Conservation (phyloP, 2,797 vertebrate genomes). For the Echiichthys vipera region DNA sequence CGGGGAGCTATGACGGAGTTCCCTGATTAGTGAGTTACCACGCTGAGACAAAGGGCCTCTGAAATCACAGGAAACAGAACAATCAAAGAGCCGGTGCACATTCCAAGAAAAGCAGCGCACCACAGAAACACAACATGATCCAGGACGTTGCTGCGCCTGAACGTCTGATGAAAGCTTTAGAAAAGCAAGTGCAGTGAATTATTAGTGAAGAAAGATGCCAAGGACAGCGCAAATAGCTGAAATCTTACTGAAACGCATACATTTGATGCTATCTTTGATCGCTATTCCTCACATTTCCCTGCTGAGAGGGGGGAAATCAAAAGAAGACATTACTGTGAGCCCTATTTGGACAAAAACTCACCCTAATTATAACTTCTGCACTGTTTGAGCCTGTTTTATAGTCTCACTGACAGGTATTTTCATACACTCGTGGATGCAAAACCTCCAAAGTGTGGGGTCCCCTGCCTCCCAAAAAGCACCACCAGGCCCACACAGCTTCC, state of each 20-base stretch:
- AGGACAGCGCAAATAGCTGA: slow-evolving; percentile 32
- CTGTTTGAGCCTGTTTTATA: slow-evolving; percentile 10
- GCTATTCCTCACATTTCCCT: slow-evolving; percentile 28
- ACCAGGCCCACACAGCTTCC: slow-evolving; percentile 59
- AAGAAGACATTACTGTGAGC: slow-evolving; percentile 31
- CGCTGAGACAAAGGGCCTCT: slow-evolving; percentile 83
- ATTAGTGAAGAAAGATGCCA: slow-evolving; percentile 36
- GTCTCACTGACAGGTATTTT: slow-evolving; percentile 59
- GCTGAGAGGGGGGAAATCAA: slow-evolving; percentile 40
- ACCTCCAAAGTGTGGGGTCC: slow-evolving; percentile 43
- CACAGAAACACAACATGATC: slow-evolving; percentile 75
- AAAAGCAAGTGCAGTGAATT: slow-evolving; percentile 46
- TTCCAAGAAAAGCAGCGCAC: slow-evolving; percentile 85
- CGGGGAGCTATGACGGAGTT: slow-evolving; percentile 81
- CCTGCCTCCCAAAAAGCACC: slow-evolving; percentile 23
- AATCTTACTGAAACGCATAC: slow-evolving; percentile 29
- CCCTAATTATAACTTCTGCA: slow-evolving; percentile 47
- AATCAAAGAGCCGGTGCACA: slow-evolving; percentile 82
- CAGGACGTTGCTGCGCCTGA: slow-evolving; percentile 66
- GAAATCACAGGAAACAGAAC: slow-evolving; percentile 86
- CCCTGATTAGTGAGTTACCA: slow-evolving; percentile 83
- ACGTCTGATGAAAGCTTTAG: slow-evolving; percentile 69
- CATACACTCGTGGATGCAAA: slow-evolving; percentile 30
- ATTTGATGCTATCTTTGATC: slow-evolving; percentile 39
- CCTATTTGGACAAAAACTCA: slow-evolving; percentile 43